Conservation (phyloP, 2,797 vertebrate species). For the Microctenopoma stevenorrisi region DNA sequence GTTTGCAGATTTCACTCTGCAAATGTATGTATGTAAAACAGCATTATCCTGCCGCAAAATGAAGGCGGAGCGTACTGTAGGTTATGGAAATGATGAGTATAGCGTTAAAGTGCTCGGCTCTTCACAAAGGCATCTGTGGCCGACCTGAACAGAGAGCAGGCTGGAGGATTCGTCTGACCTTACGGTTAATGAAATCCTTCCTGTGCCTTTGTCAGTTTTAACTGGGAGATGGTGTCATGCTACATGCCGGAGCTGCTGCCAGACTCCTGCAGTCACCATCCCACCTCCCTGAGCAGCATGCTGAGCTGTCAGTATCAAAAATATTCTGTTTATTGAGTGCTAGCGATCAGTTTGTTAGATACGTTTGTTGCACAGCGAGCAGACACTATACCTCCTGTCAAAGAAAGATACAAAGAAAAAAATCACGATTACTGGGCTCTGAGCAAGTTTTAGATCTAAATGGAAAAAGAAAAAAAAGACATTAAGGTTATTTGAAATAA, state of each 20-base stretch:
- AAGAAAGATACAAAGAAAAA: constrained; percentile 27
- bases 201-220: constrained; percentile 82
- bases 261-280: constrained; percentile 62
- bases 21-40: constrained; percentile 14
- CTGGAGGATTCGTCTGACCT: constrained; percentile 71
- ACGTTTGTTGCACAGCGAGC: constrained; percentile 68
- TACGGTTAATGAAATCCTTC: constrained; percentile 82
- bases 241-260: constrained; percentile 48
- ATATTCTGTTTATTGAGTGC: constrained; percentile 51
- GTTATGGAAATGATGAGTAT: constrained; percentile 46
- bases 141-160: constrained; percentile 29
- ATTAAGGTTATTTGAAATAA: constrained; percentile 21
- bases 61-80: constrained; percentile 4
- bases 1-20: constrained; percentile 22
- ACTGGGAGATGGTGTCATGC: constrained; percentile 73
- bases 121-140: constrained; percentile 44
- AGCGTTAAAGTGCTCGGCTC: constrained; percentile 40
- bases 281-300: constrained; percentile 69
- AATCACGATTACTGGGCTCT: constrained; percentile 31
- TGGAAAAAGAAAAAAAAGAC: constrained; percentile 21
- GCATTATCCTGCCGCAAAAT: constrained; percentile 13
- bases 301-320: constrained; percentile 65
- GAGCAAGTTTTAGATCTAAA: constrained; percentile 47
- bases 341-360: constrained; percentile 57
- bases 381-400: constrained; percentile 59